A percentile compares a stretch with the other conserved stretches of the same genome.
Evolutionary conservation across 2,113 vertebrate genomes (phyloP).

Genomic region (Cygnus atratus): DNA sequence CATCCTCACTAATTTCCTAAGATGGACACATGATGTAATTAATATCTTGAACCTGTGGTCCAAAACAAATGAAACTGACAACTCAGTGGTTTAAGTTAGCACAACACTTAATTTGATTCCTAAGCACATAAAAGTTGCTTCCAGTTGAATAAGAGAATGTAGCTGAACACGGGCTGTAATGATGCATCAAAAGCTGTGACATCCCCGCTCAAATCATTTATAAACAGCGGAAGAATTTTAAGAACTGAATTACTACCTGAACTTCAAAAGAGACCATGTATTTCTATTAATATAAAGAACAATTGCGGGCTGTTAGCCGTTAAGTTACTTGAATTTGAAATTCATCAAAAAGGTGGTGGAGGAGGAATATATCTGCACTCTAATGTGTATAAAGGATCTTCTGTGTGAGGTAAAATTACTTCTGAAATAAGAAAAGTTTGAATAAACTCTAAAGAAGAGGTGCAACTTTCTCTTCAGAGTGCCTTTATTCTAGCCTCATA

Average conservation of each 20-base stretch:
- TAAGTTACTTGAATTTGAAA: conserved; percentile 68
- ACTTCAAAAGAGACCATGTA: conserved; percentile 50
- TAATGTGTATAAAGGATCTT: conserved; percentile 58
- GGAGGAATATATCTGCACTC: conserved; percentile 74
- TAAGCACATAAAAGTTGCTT: neutral
- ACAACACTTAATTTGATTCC: neutral
- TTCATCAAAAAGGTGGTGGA: conserved; percentile 66
- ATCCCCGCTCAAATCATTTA: conserved; percentile 44
- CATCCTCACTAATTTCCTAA: neutral
- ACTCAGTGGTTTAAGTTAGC: neutral
- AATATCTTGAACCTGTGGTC: neutral
- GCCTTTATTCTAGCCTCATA: neutral
- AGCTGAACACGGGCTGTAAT: conserved; percentile 1
- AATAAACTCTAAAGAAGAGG: conserved; percentile 25
- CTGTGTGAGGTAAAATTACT: conserved; percentile 33
- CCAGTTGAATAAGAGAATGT: neutral
- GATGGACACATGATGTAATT: neutral
- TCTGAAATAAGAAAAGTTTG: conserved; percentile 52
- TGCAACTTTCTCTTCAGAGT: neutral
- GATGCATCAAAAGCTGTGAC: conserved; percentile 43
- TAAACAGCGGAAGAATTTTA: conserved; percentile 59
- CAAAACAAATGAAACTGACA: neutral
- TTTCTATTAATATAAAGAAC: conserved; percentile 71
- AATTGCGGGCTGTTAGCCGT: conserved; percentile 58
- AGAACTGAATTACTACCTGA: conserved; percentile 61